Percentiles rank a stretch among this genome's conserved stretches.
These are phyloP conservation scores for Thymallus thymallus DNA, from an alignment of 2,113 vertebrate species.

Conservation along the genomic window DNA sequence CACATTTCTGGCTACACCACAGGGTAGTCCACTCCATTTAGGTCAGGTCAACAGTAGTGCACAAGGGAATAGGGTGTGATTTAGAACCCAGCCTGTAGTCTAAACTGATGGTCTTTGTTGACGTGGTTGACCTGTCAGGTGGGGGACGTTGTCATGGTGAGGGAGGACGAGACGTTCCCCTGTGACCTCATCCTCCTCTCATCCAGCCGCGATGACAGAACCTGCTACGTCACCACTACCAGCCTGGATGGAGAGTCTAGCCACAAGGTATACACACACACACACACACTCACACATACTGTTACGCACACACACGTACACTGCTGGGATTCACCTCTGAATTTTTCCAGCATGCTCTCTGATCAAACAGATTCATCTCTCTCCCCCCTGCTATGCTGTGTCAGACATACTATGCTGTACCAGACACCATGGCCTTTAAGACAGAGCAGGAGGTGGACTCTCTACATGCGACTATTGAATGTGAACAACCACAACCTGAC, in stretches of 20 bases:
- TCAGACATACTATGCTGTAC: conserved; percentile 94
- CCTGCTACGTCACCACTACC: conserved; percentile 95
- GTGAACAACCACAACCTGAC: conserved; percentile 98
- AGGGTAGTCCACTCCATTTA: too few species aligned
- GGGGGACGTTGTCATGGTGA: conserved; percentile 93
- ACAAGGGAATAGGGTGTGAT: too few species aligned
- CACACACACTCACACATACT: background rate
- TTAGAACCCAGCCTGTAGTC: too few species aligned
- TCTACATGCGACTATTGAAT: conserved; percentile 94
- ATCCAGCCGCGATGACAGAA: conserved; percentile 88
- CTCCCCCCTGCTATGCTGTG: background rate
- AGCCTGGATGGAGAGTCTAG: conserved; percentile 97
- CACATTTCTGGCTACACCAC: too few species aligned
- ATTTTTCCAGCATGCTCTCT: background rate
- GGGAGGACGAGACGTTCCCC: conserved; percentile 95
- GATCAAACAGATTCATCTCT: too few species aligned
- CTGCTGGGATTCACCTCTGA: background rate
- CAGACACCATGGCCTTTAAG: conserved; percentile 92
- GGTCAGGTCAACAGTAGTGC: too few species aligned
- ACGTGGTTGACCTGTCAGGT: conserved; percentile 72
- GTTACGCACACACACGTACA: background rate
- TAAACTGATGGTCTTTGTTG: too few species aligned
- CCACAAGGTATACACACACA: conserved; percentile 79
- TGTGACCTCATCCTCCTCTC: conserved; percentile 96
- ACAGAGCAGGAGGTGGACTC: conserved; percentile 87